A percentile compares a stretch with the other conserved stretches of the same genome.
Evolutionary conservation across 2,797 vertebrate genomes (phyloP).

Genomic region (Megaceryle alcyon): DNA sequence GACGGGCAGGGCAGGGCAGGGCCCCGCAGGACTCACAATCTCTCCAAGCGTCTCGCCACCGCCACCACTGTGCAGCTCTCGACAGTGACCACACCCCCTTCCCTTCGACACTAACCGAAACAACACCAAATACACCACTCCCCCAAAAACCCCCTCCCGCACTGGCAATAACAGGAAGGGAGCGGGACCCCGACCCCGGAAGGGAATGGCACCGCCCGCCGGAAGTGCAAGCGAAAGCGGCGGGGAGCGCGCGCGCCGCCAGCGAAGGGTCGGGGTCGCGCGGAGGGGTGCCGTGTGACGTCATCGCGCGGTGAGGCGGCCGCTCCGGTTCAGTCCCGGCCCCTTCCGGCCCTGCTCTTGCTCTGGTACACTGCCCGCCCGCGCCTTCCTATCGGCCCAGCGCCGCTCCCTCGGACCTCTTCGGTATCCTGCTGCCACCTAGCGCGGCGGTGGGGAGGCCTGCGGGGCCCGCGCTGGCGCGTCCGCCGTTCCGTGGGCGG

Average conservation of each 20-base stretch:
- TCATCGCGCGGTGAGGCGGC: no score
- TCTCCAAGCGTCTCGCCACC: not conserved
- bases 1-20: not conserved
- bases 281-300: not conserved
- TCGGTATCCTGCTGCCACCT: not conserved
- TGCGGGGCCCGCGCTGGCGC: not conserved
- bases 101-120: not conserved
- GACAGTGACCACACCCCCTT: no score
- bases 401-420: rapidly evolving
- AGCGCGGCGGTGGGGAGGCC: not conserved
- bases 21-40: not conserved
- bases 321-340: no score
- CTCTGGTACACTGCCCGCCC: not conserved
- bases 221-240: not conserved
- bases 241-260: not conserved
- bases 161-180: constrained; percentile 57
- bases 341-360: not conserved
- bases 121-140: not conserved
- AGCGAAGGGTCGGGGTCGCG: not conserved
- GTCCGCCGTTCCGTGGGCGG: no score
- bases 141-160: constrained; percentile 20
- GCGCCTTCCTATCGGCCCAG: not conserved
- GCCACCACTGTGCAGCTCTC: not conserved
- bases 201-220: constrained; percentile 30
- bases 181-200: constrained; percentile 73